Conservation (phyloP, 1,140 invertebrate species). For the Drosophila bipectinata region DNA sequence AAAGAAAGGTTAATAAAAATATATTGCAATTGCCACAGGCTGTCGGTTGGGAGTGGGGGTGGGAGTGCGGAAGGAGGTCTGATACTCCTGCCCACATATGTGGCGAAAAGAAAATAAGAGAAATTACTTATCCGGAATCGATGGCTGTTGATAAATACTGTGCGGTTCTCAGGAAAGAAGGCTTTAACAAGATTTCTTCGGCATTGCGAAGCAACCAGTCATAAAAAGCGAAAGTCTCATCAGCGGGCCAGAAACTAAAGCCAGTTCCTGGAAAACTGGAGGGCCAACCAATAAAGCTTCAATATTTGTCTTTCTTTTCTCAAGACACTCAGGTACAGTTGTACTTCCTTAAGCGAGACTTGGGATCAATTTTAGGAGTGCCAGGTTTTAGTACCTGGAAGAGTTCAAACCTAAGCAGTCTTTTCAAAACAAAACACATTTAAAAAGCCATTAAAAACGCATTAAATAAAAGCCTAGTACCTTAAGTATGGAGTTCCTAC, state of each 20-base stretch:
- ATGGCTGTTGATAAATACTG: conserved; percentile 50
- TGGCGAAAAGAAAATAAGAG: conserved; percentile 27
- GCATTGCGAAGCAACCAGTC: conserved; percentile 6
- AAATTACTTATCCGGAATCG: conserved; percentile 52
- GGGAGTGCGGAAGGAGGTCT: no score
- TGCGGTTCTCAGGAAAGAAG: conserved; percentile 45
- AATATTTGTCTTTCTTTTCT: conserved; percentile 6
- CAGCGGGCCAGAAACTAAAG: conserved; percentile 49
- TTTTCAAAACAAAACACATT: neutral
- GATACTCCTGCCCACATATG: conserved; percentile 10
- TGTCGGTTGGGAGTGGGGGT: no score
- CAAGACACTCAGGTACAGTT: conserved; percentile 1
- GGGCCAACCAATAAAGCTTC: neutral
- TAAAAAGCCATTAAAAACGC: neutral
- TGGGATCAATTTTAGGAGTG: neutral
- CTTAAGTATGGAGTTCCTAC: neutral
- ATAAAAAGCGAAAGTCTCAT: conserved; percentile 18
- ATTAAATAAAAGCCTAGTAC: neutral
- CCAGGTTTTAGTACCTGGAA: neutral
- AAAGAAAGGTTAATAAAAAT: conserved; percentile 57
- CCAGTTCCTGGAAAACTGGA: conserved; percentile 22
- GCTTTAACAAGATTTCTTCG: conserved; percentile 30
- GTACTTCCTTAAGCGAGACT: neutral
- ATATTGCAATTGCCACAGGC: conserved; percentile 35
- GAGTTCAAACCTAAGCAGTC: neutral